Evolutionary conservation across 2,888 invertebrate species (phyloP), one percentile per base, ranked within the genome.

Genomic region (Ommatoiulus sabulosus): DNA sequence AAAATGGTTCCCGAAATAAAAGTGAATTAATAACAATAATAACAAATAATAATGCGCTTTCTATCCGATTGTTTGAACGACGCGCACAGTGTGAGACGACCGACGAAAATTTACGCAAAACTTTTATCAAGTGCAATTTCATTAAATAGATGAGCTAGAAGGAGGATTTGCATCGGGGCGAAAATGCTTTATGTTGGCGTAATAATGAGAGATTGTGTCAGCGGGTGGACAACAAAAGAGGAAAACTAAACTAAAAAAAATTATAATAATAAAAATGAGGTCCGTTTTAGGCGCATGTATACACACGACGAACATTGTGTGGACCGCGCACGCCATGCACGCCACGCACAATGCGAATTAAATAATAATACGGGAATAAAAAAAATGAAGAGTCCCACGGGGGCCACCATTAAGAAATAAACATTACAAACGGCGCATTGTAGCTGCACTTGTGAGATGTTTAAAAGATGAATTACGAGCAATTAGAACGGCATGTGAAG

Each of bases 21-120:
- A 57, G 57, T 57, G 57, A 57, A 80, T 80, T 80, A 80, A 80
- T 80, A 80, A 80, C 80, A 80, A 80, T 80, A 80, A 80, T 80
- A 80, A 80, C 80, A 80, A 80, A 80, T 80, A 80, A 80, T 80
- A 80, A 80, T 24, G 35, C 24, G 63, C 46, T 46, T 46, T 46
- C 46, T 46, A 46, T 46, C 46, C 46, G 80, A 80, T 80, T 80
- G 80, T 80, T 80, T 80, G 80, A 80, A 80, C 35, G 80, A 80
- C 35, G 80, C 35, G 80, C 80, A 24, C 80, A 80, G 80, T 80
- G 80, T 80, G 80, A 80, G 80, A 72, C 52, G 52, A 10, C 12
- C 10, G 52, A 52, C 57, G 57, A 57, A 46, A 57, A 57, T 57
- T 57, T 12, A 12, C 57, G 57, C 17, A 57, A 57, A 57, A 57